Evolutionary conservation across 2,888 invertebrate species (phyloP).

Genomic region (Danaus chrysippus): DNA sequence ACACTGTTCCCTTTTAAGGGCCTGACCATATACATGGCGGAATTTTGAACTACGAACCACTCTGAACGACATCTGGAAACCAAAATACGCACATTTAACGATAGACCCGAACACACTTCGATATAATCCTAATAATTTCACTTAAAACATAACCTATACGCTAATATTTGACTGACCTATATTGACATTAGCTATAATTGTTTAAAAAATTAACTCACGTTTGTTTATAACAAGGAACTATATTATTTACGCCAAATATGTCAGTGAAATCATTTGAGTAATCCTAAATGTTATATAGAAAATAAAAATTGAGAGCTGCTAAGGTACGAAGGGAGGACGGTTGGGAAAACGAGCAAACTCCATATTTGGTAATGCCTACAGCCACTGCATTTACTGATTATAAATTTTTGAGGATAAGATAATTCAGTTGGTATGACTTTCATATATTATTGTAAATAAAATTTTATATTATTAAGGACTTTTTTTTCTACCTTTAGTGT

Average conservation of each 20-base stretch:
- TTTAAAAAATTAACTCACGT: conserved; percentile 64
- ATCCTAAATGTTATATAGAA: conserved; percentile 58
- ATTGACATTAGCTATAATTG: conserved; percentile 62
- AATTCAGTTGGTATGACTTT: conserved; percentile 5
- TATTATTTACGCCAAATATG: conserved; percentile 64
- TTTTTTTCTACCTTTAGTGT: conserved; percentile 13
- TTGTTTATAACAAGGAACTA: conserved; percentile 59
- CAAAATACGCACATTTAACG: conserved; percentile 60
- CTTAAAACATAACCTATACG: conserved; percentile 73
- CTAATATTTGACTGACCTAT: conserved; percentile 66
- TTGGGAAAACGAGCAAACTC: conserved; percentile 82
- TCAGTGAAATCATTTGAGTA: conserved; percentile 75
- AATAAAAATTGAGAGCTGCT: conserved; percentile 75
- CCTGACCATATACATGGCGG: conserved; percentile 95
- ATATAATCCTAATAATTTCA: conserved; percentile 55
- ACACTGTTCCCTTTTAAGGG: conserved; percentile 96
- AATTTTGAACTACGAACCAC: conserved; percentile 98
- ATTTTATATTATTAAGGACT: conserved; percentile 18
- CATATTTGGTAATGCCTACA: conserved; percentile 84
- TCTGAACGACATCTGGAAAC: conserved; percentile 93
- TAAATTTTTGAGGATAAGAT: conserved; percentile 38
- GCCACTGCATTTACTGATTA: conserved; percentile 60
- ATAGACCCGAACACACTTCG: conserved; percentile 56
- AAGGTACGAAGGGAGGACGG: conserved; percentile 78
- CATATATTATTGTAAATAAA: conserved; percentile 12